Conservation (phyloP, 2,113 vertebrate species). For the Miniopterus natalensis region DNA sequence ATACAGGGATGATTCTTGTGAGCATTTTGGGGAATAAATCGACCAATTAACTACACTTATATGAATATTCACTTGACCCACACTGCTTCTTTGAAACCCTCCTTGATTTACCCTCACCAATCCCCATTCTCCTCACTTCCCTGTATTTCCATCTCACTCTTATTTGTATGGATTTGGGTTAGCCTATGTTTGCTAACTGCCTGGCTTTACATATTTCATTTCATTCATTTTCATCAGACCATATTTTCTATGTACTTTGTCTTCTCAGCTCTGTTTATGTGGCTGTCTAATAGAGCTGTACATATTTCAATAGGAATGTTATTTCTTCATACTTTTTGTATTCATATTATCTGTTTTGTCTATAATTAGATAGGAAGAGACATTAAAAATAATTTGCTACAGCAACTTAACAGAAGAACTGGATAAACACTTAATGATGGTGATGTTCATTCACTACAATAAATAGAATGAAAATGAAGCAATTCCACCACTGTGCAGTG, state of each 20-base stretch:
- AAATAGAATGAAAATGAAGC: slow-evolving; percentile 61
- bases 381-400: slow-evolving; percentile 66
- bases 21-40: slow-evolving; percentile 29
- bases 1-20: not conserved
- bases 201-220: not conserved
- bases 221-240: slow-evolving; percentile 35
- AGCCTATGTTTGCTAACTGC: not conserved
- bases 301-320: slow-evolving; percentile 56
- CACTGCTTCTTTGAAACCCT: not conserved
- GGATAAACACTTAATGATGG: slow-evolving; percentile 80
- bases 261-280: slow-evolving; percentile 24
- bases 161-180: not conserved
- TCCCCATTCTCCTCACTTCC: not conserved
- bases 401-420: slow-evolving; percentile 28
- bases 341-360: slow-evolving; percentile 66
- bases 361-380: slow-evolving; percentile 71
- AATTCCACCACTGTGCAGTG: not conserved
- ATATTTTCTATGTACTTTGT: not conserved
- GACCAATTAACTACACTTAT: not conserved
- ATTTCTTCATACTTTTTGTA: slow-evolving; percentile 27
- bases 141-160: not conserved
- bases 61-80: not conserved
- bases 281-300: slow-evolving; percentile 32
- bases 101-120: not conserved
- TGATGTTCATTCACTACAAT: slow-evolving; percentile 60